phyloP scores from a whole-genome alignment of 2,888 invertebrate species.

The Drosophila nigritarsus region DNA sequence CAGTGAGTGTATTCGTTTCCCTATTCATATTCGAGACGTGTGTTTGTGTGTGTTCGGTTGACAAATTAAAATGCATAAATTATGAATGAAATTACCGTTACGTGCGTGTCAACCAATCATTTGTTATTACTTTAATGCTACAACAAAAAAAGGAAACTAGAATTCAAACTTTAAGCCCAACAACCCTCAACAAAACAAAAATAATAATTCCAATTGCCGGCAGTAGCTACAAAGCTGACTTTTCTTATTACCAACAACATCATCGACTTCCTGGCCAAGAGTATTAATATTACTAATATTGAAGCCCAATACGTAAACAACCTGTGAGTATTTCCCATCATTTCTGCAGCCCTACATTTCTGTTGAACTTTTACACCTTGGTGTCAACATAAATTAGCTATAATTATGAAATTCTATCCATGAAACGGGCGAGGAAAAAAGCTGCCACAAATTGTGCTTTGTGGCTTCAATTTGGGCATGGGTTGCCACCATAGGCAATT shows the following conservation, averaged over 20 bases:
- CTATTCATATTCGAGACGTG: constrained; percentile 35
- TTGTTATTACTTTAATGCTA: constrained; percentile 78
- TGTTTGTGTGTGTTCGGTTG: constrained; percentile 51
- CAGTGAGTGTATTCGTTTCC: constrained; percentile 33
- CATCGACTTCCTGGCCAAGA: constrained; percentile 60
- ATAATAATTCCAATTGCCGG: constrained; percentile 64
- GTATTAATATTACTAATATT: constrained; percentile 32
- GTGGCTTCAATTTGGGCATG: constrained; percentile 40
- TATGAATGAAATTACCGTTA: constrained; percentile 82
- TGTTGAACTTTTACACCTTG: constrained; percentile 42
- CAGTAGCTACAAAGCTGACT: constrained; percentile 45
- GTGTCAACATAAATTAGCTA: constrained; percentile 76
- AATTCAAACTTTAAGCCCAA: constrained; percentile 37
- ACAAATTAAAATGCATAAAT: constrained; percentile 82
- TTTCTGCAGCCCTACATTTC: constrained; percentile 32
- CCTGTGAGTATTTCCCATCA: constrained; percentile 45
- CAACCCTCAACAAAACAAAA: constrained; percentile 15
- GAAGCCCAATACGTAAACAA: constrained; percentile 10
- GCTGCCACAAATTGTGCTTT: constrained; percentile 21
- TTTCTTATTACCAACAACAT: constrained; percentile 62
- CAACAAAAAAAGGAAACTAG: constrained; percentile 30
- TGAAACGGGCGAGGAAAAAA: constrained; percentile 31
- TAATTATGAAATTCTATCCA: constrained; percentile 69
- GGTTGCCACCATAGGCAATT: constrained; percentile 7
- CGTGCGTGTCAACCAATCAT: constrained; percentile 82